phyloP scores from a whole-genome alignment of 2,797 vertebrate species.

The Eospalax fontanierii region DNA sequence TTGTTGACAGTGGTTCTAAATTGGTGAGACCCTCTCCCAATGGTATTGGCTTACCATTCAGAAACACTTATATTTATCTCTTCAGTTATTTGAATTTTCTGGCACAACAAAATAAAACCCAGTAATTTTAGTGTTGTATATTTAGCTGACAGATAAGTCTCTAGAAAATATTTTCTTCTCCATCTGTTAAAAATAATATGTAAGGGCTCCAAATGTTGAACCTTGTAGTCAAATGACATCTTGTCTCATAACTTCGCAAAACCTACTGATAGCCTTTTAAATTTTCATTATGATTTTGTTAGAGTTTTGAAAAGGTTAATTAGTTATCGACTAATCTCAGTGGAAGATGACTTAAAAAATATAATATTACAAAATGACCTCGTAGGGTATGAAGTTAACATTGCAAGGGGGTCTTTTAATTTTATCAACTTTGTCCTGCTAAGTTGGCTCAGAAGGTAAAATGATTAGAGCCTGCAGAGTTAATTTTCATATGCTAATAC shows the following conservation, averaged over 20 bases:
- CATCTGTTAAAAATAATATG: conserved; percentile 33
- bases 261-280: conserved; percentile 73
- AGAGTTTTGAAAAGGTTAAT: conserved; percentile 89
- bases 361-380: conserved; percentile 83
- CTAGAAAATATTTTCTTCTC: conserved; percentile 56
- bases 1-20: conserved; percentile 58
- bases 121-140: conserved; percentile 63
- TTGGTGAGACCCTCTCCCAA: conserved; percentile 63
- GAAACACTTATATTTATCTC: not conserved
- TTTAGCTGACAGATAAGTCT: not conserved
- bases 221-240: conserved; percentile 71
- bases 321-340: conserved; percentile 85
- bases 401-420: conserved; percentile 89
- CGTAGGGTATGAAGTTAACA: conserved; percentile 88
- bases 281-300: conserved; percentile 85
- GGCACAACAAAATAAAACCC: conserved; percentile 42
- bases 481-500: conserved; percentile 91
- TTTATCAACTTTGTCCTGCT: conserved; percentile 89
- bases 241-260: conserved; percentile 71
- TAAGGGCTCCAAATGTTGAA: not conserved
- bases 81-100: conserved; percentile 62
- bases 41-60: conserved; percentile 34
- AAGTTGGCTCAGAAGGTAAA: conserved; percentile 89
- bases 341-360: conserved; percentile 83
- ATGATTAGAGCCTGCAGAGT: conserved; percentile 89